These are phyloP conservation scores for Campoplex nolae DNA, from an alignment of 2,888 invertebrate species.

Conservation along the genomic window DNA sequence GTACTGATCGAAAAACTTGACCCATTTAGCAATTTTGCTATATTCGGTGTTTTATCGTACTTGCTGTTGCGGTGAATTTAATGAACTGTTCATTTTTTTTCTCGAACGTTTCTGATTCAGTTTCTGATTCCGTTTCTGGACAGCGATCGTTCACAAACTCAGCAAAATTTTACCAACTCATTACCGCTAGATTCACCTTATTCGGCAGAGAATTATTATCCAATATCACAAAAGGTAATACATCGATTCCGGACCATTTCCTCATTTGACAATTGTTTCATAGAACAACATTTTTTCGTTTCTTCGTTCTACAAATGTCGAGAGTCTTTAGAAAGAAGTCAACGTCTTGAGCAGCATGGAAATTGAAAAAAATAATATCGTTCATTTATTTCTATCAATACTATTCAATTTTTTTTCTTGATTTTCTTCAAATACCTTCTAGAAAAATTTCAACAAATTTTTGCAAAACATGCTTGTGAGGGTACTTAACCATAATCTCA, in stretches of 20 bases:
- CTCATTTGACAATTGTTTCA: not conserved
- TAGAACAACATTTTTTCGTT: not conserved
- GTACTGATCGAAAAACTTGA: slow-evolving; percentile 40
- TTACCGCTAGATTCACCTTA: slow-evolving; percentile 13
- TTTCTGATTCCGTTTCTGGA: slow-evolving; percentile 33
- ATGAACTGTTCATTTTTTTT: slow-evolving; percentile 30
- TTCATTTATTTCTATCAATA: not conserved
- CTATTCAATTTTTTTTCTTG: not conserved
- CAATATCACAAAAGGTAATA: slow-evolving; percentile 46
- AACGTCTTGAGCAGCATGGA: not conserved
- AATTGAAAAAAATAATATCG: not conserved
- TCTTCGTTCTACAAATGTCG: not conserved
- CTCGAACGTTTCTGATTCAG: slow-evolving; percentile 31
- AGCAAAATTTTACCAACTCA: slow-evolving; percentile 44
- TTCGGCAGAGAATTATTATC: slow-evolving; percentile 52
- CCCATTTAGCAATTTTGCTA: slow-evolving; percentile 54
- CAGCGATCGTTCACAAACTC: slow-evolving; percentile 22
- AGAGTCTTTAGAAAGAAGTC: not conserved
- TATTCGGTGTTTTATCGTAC: not conserved
- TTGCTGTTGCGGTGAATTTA: slow-evolving; percentile 10
- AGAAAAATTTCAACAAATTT: not conserved
- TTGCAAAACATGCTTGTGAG: too few relatives aligned
- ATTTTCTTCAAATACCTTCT: not conserved
- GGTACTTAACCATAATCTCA: not conserved
- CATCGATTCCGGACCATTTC: slow-evolving; percentile 27